Evolutionary conservation across 2,797 vertebrate species (phyloP).

Genomic region (Helostoma temminkii): DNA sequence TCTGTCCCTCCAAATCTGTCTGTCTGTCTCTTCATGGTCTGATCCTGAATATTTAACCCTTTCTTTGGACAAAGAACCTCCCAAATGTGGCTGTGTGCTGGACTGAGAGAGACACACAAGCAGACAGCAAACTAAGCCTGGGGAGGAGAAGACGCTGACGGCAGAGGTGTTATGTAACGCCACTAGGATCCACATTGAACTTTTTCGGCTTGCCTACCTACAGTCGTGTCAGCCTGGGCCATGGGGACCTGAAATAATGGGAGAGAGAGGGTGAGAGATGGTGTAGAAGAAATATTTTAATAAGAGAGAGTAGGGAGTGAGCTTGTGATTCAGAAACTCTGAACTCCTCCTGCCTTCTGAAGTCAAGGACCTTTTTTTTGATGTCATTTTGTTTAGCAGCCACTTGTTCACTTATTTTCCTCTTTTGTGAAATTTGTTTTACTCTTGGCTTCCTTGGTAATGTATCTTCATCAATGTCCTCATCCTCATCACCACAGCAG

Average conservation of each 20-base stretch:
- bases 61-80: conserved; percentile 43
- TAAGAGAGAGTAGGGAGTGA: conserved; percentile 69
- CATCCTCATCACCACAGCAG: conserved; percentile 42
- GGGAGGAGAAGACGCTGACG: conserved; percentile 31
- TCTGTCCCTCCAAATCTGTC: conserved; percentile 36
- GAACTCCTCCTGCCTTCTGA: conserved; percentile 81
- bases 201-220: conserved; percentile 36
- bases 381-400: conserved; percentile 45
- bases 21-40: conserved; percentile 24
- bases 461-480: conserved; percentile 44
- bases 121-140: conserved; percentile 26
- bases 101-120: conserved; percentile 15
- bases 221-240: conserved; percentile 32
- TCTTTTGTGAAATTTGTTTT: conserved; percentile 46
- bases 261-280: conserved; percentile 20
- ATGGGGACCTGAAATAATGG: conserved; percentile 14
- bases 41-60: conserved; percentile 30
- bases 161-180: conserved; percentile 46
- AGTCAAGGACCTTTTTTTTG: conserved; percentile 71
- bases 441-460: conserved; percentile 64
- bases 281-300: conserved; percentile 79
- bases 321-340: conserved; percentile 71
- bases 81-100: conserved; percentile 23
- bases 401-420: conserved; percentile 45
- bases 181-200: conserved; percentile 56